Percentiles rank a stretch among this genome's conserved stretches.
Evolutionary conservation across 1,140 invertebrate species (phyloP).

Genomic region (Stenopsyche tienmushanensis): DNA sequence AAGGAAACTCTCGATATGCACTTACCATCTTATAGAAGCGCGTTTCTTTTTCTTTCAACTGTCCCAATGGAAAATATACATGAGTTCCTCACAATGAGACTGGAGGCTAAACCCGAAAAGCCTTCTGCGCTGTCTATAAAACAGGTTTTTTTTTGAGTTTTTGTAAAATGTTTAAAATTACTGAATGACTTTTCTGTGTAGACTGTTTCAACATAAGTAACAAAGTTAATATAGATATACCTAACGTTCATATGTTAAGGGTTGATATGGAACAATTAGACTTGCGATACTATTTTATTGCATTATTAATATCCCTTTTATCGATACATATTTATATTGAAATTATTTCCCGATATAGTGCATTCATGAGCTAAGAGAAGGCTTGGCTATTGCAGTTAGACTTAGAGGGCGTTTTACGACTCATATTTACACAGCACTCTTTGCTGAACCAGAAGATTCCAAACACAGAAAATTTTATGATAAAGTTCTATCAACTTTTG

Average conservation of each 20-base stretch:
- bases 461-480: conserved; percentile 55
- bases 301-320: not conserved
- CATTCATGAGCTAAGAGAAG: conserved; percentile 86
- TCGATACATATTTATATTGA: conserved; percentile 4
- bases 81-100: conserved; percentile 79
- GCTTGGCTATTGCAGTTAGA: conserved; percentile 73
- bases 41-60: conserved; percentile 81
- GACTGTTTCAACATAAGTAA: too few relatives aligned
- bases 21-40: conserved; percentile 78
- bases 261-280: not conserved
- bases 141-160: conserved; percentile 62
- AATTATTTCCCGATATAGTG: conserved; percentile 62
- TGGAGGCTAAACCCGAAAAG: conserved; percentile 80
- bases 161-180: too few relatives aligned
- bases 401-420: conserved; percentile 73
- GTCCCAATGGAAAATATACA: conserved; percentile 85
- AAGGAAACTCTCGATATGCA: conserved; percentile 71
- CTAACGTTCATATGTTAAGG: too few relatives aligned
- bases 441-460: conserved; percentile 54
- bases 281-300: not conserved
- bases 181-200: too few relatives aligned
- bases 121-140: conserved; percentile 83
- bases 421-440: conserved; percentile 68
- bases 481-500: conserved; percentile 69
- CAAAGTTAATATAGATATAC: not conserved